These are phyloP conservation scores for Muscina levida DNA, from an alignment of 2,888 invertebrate species.

Conservation along the genomic window DNA sequence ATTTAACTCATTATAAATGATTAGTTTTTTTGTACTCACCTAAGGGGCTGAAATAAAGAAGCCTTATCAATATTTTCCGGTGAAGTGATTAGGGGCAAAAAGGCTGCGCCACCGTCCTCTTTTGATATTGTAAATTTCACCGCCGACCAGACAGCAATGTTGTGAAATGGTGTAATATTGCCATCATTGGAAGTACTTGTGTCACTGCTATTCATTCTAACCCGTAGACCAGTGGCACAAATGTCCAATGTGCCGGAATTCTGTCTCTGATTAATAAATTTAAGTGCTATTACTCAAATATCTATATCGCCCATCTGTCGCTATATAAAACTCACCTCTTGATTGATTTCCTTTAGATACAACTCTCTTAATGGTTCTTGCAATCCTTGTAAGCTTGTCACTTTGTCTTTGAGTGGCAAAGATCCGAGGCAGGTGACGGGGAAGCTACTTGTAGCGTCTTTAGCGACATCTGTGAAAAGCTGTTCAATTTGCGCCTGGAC, in stretches of 20 bases:
- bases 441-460: conserved; percentile 84
- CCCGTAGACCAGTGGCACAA: conserved; percentile 84
- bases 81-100: conserved; percentile 91
- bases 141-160: conserved; percentile 96
- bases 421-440: conserved; percentile 91
- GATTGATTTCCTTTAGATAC: conserved; percentile 81
- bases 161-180: conserved; percentile 90
- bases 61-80: conserved; percentile 89
- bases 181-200: conserved; percentile 64
- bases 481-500: conserved; percentile 93
- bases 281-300: background rate
- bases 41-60: conserved; percentile 82
- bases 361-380: conserved; percentile 89
- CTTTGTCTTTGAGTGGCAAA: conserved; percentile 88
- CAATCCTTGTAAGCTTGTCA: conserved; percentile 90
- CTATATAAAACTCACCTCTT: conserved; percentile 71
- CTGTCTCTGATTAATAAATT: conserved; percentile 70
- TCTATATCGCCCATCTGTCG: background rate
- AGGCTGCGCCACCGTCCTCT: conserved; percentile 84
- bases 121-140: conserved; percentile 89
- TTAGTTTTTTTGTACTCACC: conserved; percentile 74
- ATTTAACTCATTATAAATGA: too few species aligned
- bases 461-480: conserved; percentile 89
- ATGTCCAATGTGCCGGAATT: conserved; percentile 78
- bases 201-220: conserved; percentile 82